These are phyloP conservation scores for Dioctria linearis DNA, from an alignment of 2,888 invertebrate species.

Conservation along the genomic window DNA sequence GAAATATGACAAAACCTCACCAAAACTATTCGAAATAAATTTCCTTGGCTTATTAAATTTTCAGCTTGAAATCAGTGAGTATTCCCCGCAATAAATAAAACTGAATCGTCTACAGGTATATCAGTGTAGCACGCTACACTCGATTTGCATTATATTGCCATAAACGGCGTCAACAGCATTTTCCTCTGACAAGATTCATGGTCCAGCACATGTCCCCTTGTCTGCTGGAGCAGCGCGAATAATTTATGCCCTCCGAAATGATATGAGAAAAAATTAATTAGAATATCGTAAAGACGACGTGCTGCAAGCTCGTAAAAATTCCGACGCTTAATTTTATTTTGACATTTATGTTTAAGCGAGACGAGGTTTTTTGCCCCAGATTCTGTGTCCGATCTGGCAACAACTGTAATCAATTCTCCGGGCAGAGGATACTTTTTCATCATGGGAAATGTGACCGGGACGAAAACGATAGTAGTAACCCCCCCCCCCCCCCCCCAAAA, in stretches of 20 bases:
- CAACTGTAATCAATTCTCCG: conserved; percentile 22
- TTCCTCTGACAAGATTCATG: conserved; percentile 40
- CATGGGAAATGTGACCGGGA: conserved; percentile 10
- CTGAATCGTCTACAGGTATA: not conserved
- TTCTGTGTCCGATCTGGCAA: not conserved
- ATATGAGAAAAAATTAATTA: conserved; percentile 48
- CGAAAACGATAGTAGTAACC: no score
- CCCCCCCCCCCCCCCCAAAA: no score
- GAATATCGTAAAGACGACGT: conserved; percentile 41
- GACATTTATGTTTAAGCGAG: conserved; percentile 20
- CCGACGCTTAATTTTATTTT: conserved; percentile 28
- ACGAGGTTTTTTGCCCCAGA: conserved; percentile 8
- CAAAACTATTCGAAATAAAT: no score
- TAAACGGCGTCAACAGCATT: conserved; percentile 39
- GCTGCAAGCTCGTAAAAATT: conserved; percentile 38
- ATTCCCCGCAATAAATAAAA: not conserved
- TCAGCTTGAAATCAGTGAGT: no score
- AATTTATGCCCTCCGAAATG: conserved; percentile 36
- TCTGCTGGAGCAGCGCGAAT: conserved; percentile 12
- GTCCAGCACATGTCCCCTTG: conserved; percentile 42
- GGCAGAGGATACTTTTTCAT: conserved; percentile 24
- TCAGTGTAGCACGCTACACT: not conserved
- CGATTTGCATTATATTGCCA: conserved; percentile 44
- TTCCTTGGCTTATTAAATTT: not conserved
- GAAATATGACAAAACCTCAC: no score